phyloP scores from a whole-genome alignment of 1,140 invertebrate species.

The Telenomus remus region DNA sequence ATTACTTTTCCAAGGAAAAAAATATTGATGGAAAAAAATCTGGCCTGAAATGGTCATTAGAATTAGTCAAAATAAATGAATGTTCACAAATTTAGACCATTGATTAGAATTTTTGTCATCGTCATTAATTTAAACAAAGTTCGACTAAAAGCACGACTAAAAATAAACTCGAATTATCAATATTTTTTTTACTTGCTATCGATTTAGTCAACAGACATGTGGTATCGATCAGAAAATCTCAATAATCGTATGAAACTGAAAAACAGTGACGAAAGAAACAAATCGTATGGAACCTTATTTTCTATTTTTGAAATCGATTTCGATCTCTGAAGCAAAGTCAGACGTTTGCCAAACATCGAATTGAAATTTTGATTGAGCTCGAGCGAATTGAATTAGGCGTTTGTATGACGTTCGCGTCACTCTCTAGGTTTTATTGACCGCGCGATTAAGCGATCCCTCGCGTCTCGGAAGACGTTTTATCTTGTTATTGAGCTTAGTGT shows the following conservation, averaged over 20 bases:
- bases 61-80: no score
- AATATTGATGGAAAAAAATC: no score
- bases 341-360: not conserved
- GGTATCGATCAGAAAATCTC: no score
- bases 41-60: no score
- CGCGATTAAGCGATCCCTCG: slow-evolving; percentile 26
- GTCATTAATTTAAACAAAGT: no score
- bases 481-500: slow-evolving; percentile 38
- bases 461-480: slow-evolving; percentile 38
- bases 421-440: slow-evolving; percentile 21
- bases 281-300: not conserved
- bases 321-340: not conserved
- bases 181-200: no score
- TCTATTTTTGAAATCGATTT: not conserved
- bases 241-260: not conserved
- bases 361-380: slow-evolving; percentile 1
- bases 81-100: no score
- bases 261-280: not conserved
- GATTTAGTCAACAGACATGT: no score
- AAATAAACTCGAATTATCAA: no score
- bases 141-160: no score
- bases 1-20: no score
- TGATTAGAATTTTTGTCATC: no score
- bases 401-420: slow-evolving; percentile 32
- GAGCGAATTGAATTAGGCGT: slow-evolving; percentile 15